These are phyloP conservation scores for Periparus ater DNA, from an alignment of 2,797 vertebrate species.

Conservation along the genomic window DNA sequence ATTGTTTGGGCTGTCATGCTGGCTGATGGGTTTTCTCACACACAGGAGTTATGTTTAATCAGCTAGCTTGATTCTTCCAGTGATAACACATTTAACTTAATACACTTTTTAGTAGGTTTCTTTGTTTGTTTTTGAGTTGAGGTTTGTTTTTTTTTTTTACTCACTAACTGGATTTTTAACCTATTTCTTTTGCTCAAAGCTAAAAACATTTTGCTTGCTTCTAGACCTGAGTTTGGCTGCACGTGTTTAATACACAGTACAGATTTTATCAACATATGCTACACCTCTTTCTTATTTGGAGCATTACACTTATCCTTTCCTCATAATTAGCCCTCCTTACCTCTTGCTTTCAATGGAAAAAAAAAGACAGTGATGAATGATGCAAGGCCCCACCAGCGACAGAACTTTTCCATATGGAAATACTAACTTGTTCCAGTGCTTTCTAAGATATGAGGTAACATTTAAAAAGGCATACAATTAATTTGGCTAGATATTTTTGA, in stretches of 20 bases:
- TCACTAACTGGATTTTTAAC: background rate
- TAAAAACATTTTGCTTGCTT: background rate
- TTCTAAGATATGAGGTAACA: background rate
- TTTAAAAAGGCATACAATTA: background rate
- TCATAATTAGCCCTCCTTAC: background rate
- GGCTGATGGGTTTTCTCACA: conserved; percentile 13
- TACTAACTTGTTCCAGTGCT: background rate
- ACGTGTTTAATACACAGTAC: background rate
- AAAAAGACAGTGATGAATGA: background rate
- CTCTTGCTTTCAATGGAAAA: background rate
- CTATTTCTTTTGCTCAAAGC: background rate
- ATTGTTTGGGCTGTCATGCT: background rate
- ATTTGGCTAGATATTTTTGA: background rate
- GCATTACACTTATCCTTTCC: background rate
- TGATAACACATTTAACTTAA: background rate
- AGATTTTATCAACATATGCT: background rate
- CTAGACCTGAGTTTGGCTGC: background rate
- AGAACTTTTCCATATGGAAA: background rate
- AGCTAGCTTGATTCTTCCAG: background rate
- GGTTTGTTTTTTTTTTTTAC: background rate
- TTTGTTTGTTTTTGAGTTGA: background rate
- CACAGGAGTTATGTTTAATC: background rate
- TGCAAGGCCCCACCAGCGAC: background rate
- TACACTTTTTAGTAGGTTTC: background rate
- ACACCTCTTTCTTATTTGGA: background rate